Percentiles rank a stretch among this genome's conserved stretches.
Evolutionary conservation across 2,888 invertebrate species (phyloP).

Genomic region (Entomobrya multifasciata): DNA sequence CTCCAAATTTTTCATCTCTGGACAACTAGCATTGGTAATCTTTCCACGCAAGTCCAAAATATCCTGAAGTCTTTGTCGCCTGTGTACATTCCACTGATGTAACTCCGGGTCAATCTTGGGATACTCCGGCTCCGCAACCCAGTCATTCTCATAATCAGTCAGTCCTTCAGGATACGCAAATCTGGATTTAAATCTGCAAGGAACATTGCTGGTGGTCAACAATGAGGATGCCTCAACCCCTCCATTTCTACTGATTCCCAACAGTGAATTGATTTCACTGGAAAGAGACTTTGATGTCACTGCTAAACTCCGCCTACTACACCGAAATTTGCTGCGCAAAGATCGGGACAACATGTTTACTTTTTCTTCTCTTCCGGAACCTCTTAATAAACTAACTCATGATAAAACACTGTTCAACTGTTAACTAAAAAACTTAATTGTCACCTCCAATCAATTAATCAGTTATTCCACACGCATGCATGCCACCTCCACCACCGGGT

Average conservation of each 20-base stretch:
- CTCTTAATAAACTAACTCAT: too few relatives aligned
- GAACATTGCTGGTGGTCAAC: neutral
- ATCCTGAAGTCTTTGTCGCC: slow-evolving; percentile 82
- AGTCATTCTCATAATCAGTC: slow-evolving; percentile 77
- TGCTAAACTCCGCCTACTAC: neutral
- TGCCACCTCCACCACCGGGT: too few relatives aligned
- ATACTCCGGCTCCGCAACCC: slow-evolving; percentile 81
- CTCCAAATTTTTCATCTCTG: slow-evolving; percentile 92
- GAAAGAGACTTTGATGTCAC: neutral
- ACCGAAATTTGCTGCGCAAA: neutral
- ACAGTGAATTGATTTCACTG: neutral
- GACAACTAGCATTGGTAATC: slow-evolving; percentile 86
- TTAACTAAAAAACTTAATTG: too few relatives aligned
- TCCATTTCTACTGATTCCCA: neutral
- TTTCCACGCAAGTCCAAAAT: slow-evolving; percentile 83
- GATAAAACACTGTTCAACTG: too few relatives aligned
- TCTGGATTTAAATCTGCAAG: slow-evolving; percentile 31
- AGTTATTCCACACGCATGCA: too few relatives aligned
- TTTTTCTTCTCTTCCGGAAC: too few relatives aligned
- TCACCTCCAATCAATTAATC: too few relatives aligned
- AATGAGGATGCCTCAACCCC: too few relatives aligned
- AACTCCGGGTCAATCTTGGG: slow-evolving; percentile 86
- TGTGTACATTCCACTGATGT: slow-evolving; percentile 38
- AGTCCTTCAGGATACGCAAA: slow-evolving; percentile 76
- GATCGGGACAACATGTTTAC: neutral